phyloP scores from a whole-genome alignment of 2,797 vertebrate species.

The Pangasius krempfi region DNA sequence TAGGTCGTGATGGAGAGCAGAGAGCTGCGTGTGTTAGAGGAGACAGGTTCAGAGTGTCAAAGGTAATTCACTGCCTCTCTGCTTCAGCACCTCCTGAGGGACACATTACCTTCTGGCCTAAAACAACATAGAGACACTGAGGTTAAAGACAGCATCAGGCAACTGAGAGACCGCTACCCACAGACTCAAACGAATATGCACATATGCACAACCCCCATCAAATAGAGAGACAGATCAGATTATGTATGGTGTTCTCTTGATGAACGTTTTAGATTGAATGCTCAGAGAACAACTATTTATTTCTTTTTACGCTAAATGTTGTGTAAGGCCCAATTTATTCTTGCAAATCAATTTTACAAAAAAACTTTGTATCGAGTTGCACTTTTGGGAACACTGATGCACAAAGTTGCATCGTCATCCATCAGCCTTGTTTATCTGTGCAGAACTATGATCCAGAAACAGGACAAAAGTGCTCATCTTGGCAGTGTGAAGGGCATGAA shows the following conservation, averaged over 20 bases:
- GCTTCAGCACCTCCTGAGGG: slow-evolving; percentile 47
- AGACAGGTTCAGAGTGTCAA: slow-evolving; percentile 39
- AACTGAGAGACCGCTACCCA: slow-evolving; percentile 4
- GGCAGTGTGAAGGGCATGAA: background rate
- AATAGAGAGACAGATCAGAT: background rate
- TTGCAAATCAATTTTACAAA: background rate
- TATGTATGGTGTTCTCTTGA: background rate
- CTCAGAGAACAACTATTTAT: background rate
- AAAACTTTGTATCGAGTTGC: too few species aligned
- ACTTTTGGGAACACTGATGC: background rate
- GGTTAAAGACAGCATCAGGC: slow-evolving; percentile 47
- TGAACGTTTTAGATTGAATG: background rate
- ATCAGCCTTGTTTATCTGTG: background rate
- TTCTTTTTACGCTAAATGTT: background rate
- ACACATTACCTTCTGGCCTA: slow-evolving; percentile 48
- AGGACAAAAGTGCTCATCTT: background rate
- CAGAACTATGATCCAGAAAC: background rate
- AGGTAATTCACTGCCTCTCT: slow-evolving; percentile 48
- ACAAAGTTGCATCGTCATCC: background rate
- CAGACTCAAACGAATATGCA: slow-evolving; percentile 13
- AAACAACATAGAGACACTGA: slow-evolving; percentile 48
- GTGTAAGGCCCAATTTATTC: background rate
- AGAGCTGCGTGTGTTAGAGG: slow-evolving; percentile 37
- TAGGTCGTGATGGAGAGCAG: slow-evolving; percentile 40
- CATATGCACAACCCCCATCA: background rate